A percentile compares a stretch with the other conserved stretches of the same genome.
Conservation (phyloP, 2,888 invertebrate species). For the Agrotis segetum region DNA sequence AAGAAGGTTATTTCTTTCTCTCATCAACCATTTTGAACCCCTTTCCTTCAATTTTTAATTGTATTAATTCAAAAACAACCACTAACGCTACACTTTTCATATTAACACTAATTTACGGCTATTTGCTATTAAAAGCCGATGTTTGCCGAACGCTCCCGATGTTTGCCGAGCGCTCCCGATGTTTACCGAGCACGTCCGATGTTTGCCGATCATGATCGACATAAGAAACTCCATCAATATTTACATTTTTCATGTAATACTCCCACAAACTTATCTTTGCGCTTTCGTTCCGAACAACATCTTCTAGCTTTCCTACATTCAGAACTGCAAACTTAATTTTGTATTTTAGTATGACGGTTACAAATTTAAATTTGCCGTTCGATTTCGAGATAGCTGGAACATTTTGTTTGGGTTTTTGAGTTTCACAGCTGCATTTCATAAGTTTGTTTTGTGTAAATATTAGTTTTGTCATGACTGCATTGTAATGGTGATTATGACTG, state of each 20-base stretch:
- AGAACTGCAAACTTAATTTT: constrained; percentile 40
- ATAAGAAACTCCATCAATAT: constrained; percentile 64
- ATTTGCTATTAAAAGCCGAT: constrained; percentile 63
- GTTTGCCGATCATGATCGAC: constrained; percentile 73
- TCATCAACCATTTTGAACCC: background rate
- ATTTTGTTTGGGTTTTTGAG: background rate
- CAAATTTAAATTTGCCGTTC: constrained; percentile 46
- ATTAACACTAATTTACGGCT: constrained; percentile 69
- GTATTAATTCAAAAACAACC: constrained; percentile 58
- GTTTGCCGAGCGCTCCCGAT: constrained; percentile 58
- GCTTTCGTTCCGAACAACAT: background rate
- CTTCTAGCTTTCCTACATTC: background rate
- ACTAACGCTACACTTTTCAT: constrained; percentile 67
- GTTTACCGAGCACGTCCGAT: constrained; percentile 62
- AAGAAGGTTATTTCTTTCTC: background rate
- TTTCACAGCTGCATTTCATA: constrained; percentile 33
- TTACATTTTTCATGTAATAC: constrained; percentile 62
- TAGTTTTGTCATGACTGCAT: constrained; percentile 62
- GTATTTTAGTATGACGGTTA: constrained; percentile 46
- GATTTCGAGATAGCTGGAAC: background rate
- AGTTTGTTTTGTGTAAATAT: constrained; percentile 62
- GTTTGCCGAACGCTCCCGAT: constrained; percentile 60
- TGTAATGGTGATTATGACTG: constrained; percentile 64
- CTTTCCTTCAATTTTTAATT: constrained; percentile 45
- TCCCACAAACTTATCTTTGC: constrained; percentile 49